Base-by-base conservation (phyloP, 2,113 vertebrate species). In the Scolopax mira region DNA sequence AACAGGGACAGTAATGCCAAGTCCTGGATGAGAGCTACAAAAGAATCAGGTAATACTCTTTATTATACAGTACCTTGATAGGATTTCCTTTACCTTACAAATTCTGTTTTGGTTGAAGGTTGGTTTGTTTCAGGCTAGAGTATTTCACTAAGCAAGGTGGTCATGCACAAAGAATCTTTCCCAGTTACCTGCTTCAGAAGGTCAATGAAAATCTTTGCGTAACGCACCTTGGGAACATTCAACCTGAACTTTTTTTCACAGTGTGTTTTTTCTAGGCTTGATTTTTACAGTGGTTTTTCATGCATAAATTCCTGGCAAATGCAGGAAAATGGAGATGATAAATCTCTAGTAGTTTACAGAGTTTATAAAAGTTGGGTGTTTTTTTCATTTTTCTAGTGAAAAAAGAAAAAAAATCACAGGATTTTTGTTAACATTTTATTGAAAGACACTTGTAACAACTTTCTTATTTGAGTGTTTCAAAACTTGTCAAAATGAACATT, bases 221-320 rank as follows among this genome's bases (percentile, higher is more conserved):
- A 44, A 52, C 2, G 0, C 7, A 1, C 1, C 0, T 23, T 61
- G 13, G 51, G 22, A 72, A 44, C 31, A 6, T 72, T 88, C 16
- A 73, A 11, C 1, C 0, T 33, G 9, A 55, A 14, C 16, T 21
- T 57, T 55, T 77, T 65, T 81, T 16, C 15, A 35, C 17, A 51
- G 10, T 0, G 0, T 25, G 10, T 62, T 81, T 90, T 90, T 70
- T n/a, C 25, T 78, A n/a, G 48, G 27, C 13, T 70, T 55, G 37
- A 39, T 85, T 74, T 74, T 87, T 87, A 23, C 18, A 35, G 33
- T 48, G 8, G 0, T 13, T 54, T 83, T 78, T 66, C 4, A 3
- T 66, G 39, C 27, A 9, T 61, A 37, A 79, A 42, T 75, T 83
- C 31, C 18, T 85, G 88, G 17, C 17, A 87, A 74, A 37, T 73